Base-by-base conservation (phyloP, 2,113 vertebrate genomes). In the Girardinichthys multiradiatus region DNA sequence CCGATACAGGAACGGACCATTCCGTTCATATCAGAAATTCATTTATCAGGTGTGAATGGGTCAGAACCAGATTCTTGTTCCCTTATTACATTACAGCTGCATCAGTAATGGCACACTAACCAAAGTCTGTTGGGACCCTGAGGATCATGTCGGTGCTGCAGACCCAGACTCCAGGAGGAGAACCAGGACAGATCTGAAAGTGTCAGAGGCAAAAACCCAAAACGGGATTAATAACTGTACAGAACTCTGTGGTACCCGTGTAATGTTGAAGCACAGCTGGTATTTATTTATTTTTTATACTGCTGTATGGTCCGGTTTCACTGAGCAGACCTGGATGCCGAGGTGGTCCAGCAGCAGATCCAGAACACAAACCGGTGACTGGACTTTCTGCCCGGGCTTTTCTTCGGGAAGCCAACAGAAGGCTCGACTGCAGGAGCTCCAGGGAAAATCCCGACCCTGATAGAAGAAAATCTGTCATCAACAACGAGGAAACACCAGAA, bases 131-230 rank as follows among this genome's bases (percentile, higher is more conserved):
- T 1, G 96, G 96, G 37, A 99, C 26, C 0, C 80, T 91, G 67
- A 99, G 93, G 72, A 97, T 93, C 95, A 96, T 96, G 86, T 99
- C 97, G 0, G 97, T 99, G 92, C 98, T 98, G 93, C 97, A 97
- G 72, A 99, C 95, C 98, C 98, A 99, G 29, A 98, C 94, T 0
- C 97, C 98, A 0, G 97, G 96, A 0, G 97, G 96, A 79, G 95
- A 97, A 5, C 95, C 96, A 0, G 93, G 93, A 27, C 96, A 97
- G 59, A 99, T 86, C 98, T 99, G 92, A 5, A 65, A 19, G 9
- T n/a, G n/a, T n/a, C n/a, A n/a, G n/a, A n/a, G n/a, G n/a, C n/a
- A n/a, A n/a, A n/a, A n/a, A n/a, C n/a, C n/a, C 48, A 7, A 54
- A n/a, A 54, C 48, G n/a, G 7, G 24, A 54, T 54, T 24, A 24